These are phyloP conservation scores for Drosophila subobscura DNA, from an alignment of 1,140 invertebrate species.

Conservation along the genomic window DNA sequence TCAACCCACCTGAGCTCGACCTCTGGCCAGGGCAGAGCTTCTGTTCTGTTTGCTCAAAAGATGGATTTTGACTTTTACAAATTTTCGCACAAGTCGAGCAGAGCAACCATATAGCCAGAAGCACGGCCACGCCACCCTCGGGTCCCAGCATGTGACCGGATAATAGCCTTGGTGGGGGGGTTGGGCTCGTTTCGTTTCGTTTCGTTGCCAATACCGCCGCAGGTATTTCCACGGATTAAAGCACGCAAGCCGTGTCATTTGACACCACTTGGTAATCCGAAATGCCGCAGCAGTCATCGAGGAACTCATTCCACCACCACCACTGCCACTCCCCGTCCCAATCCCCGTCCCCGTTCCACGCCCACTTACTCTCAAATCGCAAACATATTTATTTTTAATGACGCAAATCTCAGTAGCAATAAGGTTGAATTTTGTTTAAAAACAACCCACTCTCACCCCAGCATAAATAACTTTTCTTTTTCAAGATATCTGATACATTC, in stretches of 20 bases:
- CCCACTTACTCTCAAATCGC: conserved; percentile 34
- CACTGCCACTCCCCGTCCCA: not conserved
- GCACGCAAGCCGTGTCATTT: conserved; percentile 78
- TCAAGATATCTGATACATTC: no score
- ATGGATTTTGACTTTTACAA: conserved; percentile 82
- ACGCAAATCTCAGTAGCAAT: conserved; percentile 62
- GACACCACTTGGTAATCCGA: conserved; percentile 79
- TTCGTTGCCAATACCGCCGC: conserved; percentile 58
- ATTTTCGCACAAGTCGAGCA: conserved; percentile 73
- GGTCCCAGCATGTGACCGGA: conserved; percentile 70
- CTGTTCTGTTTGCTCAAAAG: conserved; percentile 73
- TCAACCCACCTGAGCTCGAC: conserved; percentile 46
- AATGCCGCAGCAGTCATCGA: conserved; percentile 59
- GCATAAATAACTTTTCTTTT: no score
- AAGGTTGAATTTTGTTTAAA: conserved; percentile 53
- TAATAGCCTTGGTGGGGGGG: conserved; percentile 67
- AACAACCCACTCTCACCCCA: conserved; percentile 6
- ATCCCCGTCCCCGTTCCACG: not conserved
- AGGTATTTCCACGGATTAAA: conserved; percentile 81
- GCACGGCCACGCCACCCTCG: conserved; percentile 26
- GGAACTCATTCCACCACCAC: conserved; percentile 10
- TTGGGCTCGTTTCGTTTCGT: not conserved
- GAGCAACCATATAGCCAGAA: not conserved
- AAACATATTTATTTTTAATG: conserved; percentile 79
- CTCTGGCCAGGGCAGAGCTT: conserved; percentile 43